These are phyloP conservation scores for Euthynnus affinis DNA, from an alignment of 2,797 vertebrate genomes.

Conservation along the genomic window DNA sequence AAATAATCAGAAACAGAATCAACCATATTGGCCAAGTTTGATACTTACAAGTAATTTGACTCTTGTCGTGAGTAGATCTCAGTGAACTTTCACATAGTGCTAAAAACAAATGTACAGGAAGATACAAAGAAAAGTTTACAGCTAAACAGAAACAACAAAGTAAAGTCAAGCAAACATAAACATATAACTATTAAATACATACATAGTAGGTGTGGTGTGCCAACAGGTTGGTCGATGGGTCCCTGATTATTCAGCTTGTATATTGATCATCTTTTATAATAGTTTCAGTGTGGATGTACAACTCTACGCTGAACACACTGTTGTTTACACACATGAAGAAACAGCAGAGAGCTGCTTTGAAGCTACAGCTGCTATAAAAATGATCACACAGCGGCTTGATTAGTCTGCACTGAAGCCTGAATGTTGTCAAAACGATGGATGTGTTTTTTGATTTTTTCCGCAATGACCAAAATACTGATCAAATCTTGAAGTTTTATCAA, in stretches of 20 bases:
- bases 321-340: constrained; percentile 4
- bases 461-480: background rate
- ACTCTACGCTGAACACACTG: background rate
- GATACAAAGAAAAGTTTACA: background rate
- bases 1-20: background rate
- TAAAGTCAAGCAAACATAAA: background rate
- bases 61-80: background rate
- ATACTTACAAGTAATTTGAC: background rate
- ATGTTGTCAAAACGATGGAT: background rate
- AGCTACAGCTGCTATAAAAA: background rate
- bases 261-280: background rate
- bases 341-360: constrained; percentile 7
- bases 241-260: background rate
- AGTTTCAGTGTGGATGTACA: constrained; percentile 2
- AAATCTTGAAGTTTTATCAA: too few relatives aligned
- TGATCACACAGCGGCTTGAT: background rate
- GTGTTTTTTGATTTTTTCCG: background rate
- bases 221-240: background rate
- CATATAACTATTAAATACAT: background rate
- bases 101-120: constrained; percentile 2
- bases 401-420: background rate
- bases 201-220: background rate
- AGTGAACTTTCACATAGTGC: background rate
- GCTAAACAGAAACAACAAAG: background rate
- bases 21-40: background rate